Conservation (phyloP, 2,797 vertebrate species). For the Clarias laeviceps region DNA sequence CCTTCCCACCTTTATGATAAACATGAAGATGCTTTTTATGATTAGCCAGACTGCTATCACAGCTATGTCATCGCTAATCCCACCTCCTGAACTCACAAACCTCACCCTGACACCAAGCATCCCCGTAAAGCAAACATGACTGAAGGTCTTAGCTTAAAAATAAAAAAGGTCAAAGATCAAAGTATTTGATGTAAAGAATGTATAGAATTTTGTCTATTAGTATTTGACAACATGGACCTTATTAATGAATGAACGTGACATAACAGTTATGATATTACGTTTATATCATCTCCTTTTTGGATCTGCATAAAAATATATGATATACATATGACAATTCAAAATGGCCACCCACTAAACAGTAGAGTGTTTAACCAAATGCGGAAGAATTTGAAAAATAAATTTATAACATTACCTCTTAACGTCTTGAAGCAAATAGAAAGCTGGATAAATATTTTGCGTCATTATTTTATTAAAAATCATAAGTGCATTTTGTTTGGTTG, state of each 20-base stretch:
- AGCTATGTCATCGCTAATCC: conserved; percentile 17
- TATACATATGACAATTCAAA: too few species aligned
- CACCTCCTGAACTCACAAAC: background rate
- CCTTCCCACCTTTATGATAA: background rate
- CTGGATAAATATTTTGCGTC: background rate
- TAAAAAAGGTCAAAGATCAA: background rate
- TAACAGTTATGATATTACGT: background rate
- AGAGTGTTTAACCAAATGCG: background rate
- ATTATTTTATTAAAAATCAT: background rate
- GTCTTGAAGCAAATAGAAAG: background rate
- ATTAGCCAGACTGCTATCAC: conserved; percentile 15
- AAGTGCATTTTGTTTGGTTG: background rate
- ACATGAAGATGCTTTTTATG: conserved; percentile 2
- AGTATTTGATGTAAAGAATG: background rate
- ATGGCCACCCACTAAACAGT: background rate
- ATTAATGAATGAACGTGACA: background rate
- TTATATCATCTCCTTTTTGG: background rate
- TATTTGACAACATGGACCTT: background rate
- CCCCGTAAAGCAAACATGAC: background rate
- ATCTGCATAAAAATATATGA: background rate
- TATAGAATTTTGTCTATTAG: background rate
- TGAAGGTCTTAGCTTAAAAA: background rate
- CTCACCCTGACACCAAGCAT: background rate
- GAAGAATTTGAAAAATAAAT: background rate
- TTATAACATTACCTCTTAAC: too few species aligned